Percentiles rank a stretch among this genome's conserved stretches.
These are phyloP conservation scores for Lordiphosa andalusiaca DNA, from an alignment of 2,888 invertebrate genomes.

Conservation along the genomic window DNA sequence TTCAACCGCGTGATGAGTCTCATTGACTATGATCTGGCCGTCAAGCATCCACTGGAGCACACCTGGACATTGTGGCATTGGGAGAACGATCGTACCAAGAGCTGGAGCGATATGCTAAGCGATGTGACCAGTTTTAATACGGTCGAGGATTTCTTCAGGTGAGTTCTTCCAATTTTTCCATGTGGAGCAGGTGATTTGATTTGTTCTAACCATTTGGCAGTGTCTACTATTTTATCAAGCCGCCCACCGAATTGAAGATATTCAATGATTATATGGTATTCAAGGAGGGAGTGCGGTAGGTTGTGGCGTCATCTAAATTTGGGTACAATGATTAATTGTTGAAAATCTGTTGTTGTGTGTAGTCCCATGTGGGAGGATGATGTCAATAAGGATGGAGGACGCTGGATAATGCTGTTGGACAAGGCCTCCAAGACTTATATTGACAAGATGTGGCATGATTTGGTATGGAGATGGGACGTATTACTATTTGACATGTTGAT, in stretches of 20 bases:
- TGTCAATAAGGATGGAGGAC: constrained; percentile 89
- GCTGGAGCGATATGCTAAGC: constrained; percentile 95
- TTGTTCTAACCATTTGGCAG: constrained; percentile 78
- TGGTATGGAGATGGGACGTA: constrained; percentile 80
- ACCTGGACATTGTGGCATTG: constrained; percentile 99
- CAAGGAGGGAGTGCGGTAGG: constrained; percentile 82
- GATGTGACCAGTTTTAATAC: constrained; percentile 96
- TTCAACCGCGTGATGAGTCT: constrained; percentile 39
- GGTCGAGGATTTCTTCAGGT: constrained; percentile 96
- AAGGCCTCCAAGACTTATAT: constrained; percentile 86
- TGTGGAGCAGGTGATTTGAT: too few species aligned
- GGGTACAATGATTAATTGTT: too few species aligned
- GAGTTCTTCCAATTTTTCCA: too few species aligned
- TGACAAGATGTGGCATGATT: constrained; percentile 90
- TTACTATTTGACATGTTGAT: too few species aligned
- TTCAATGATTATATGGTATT: constrained; percentile 90
- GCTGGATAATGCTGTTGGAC: constrained; percentile 88
- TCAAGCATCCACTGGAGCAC: constrained; percentile 95
- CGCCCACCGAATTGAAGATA: constrained; percentile 87
- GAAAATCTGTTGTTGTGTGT: background rate
- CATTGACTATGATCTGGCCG: constrained; percentile 83
- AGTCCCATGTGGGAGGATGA: constrained; percentile 96
- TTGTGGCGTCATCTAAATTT: background rate
- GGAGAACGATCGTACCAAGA: constrained; percentile 90
- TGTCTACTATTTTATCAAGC: constrained; percentile 91